Evolutionary conservation across 2,113 vertebrate species (phyloP).

Genomic region (Pygoscelis antarcticus): DNA sequence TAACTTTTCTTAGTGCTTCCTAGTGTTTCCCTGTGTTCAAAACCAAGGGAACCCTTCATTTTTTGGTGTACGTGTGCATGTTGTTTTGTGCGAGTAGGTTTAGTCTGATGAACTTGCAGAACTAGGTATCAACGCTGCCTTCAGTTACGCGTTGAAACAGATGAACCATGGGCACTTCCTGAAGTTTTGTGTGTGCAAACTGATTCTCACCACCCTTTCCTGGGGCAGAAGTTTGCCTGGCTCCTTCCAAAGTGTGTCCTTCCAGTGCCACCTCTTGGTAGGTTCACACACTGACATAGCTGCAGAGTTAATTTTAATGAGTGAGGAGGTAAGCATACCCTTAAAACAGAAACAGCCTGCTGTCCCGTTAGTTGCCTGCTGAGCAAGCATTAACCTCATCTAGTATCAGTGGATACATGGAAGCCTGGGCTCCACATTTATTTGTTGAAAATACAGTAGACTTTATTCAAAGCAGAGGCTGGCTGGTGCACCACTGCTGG

Average conservation of each 20-base stretch:
- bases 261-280: constrained; percentile 61
- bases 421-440: background rate
- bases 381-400: background rate
- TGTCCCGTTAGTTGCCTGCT: background rate
- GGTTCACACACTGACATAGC: background rate
- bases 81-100: background rate
- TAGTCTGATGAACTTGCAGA: background rate
- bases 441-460: background rate
- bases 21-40: background rate
- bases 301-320: background rate
- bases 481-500: background rate
- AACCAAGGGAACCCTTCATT: background rate
- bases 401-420: background rate
- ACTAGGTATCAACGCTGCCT: background rate
- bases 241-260: background rate
- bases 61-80: fast-evolving
- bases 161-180: background rate
- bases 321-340: background rate
- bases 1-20: background rate
- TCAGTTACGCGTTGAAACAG: background rate
- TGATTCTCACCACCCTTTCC: background rate
- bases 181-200: background rate
- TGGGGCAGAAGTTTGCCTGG: background rate
- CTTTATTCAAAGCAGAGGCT: background rate
- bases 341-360: background rate